phyloP scores from a whole-genome alignment of 2,113 vertebrate genomes.

The Ginglymostoma cirratum region DNA sequence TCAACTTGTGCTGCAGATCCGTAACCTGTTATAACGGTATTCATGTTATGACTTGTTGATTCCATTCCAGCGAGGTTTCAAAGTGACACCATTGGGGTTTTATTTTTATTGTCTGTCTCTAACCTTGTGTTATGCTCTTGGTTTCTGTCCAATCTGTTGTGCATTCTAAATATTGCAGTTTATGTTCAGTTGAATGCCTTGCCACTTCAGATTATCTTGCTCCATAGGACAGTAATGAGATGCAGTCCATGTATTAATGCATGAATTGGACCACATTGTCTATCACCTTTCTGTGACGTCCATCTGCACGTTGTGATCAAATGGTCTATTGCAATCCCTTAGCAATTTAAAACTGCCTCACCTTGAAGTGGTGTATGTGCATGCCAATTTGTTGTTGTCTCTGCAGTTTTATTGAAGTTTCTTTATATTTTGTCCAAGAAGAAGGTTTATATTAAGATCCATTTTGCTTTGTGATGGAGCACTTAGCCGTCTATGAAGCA shows the following conservation, averaged over 20 bases:
- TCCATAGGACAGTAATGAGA: background rate
- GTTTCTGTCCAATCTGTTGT: background rate
- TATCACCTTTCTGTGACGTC: background rate
- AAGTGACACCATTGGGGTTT: background rate
- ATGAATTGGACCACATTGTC: background rate
- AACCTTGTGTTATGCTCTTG: background rate
- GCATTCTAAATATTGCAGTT: background rate
- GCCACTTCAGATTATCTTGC: background rate
- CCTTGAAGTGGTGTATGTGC: background rate
- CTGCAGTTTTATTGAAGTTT: background rate
- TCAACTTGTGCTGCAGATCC: background rate
- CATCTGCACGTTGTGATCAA: background rate
- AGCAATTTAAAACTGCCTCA: background rate
- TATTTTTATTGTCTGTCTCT: background rate
- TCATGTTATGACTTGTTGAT: background rate
- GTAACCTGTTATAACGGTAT: background rate
- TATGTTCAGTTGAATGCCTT: background rate
- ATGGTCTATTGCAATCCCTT: background rate
- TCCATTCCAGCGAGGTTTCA: background rate
- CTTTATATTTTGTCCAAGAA: background rate
- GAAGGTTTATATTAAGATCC: background rate
- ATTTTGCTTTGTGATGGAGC: background rate
- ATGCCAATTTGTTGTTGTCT: background rate
- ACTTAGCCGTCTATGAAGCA: background rate
- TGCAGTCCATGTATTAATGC: background rate